Evolutionary conservation across 2,888 invertebrate species (phyloP).

Genomic region (Cosmia pyralina): DNA sequence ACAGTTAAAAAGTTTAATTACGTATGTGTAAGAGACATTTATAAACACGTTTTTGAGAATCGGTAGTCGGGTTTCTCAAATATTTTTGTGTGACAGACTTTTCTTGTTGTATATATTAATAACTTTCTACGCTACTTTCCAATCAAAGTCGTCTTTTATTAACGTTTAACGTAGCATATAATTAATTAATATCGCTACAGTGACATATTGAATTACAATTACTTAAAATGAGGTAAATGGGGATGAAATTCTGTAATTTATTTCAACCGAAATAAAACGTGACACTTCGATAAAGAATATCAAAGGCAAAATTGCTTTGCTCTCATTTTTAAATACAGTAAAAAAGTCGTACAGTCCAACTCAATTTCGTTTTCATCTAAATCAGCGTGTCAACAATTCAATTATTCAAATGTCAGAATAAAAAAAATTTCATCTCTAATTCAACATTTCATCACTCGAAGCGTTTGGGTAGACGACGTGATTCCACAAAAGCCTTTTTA

Average conservation of each 20-base stretch:
- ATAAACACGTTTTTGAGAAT: too few relatives aligned
- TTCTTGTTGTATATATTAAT: not conserved
- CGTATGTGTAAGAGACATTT: too few relatives aligned
- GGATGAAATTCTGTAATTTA: not conserved
- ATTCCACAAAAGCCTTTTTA: not conserved
- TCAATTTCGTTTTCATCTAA: slow-evolving; percentile 6
- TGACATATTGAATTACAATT: not conserved
- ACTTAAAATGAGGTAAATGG: not conserved
- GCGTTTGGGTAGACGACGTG: not conserved
- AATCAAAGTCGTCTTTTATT: not conserved
- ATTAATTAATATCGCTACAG: not conserved
- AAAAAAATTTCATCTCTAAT: slow-evolving; percentile 2
- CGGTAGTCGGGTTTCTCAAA: not conserved
- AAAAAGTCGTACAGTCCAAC: slow-evolving; percentile 2
- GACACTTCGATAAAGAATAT: slow-evolving; percentile 2
- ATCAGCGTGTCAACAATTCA: slow-evolving; percentile 13
- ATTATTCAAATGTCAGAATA: not conserved
- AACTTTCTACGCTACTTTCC: not conserved
- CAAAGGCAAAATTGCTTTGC: not conserved
- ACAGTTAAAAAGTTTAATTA: not conserved
- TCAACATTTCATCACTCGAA: not conserved
- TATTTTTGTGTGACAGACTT: not conserved
- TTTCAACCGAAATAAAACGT: slow-evolving; percentile 3
- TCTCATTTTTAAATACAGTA: not conserved
- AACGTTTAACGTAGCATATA: too few relatives aligned